phyloP scores from a whole-genome alignment of 2,113 vertebrate species.

The Orycteropus afer region DNA sequence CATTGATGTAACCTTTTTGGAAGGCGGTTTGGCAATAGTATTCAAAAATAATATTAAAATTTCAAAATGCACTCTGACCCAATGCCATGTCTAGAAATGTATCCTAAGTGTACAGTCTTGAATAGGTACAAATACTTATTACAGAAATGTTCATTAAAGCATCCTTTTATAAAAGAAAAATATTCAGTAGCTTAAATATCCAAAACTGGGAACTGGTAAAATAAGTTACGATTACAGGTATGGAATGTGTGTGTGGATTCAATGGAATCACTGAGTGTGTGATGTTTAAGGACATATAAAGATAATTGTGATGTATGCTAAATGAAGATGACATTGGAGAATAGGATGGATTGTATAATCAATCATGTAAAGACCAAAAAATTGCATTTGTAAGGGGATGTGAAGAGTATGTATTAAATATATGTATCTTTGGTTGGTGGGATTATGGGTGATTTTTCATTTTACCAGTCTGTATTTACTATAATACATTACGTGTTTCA shows the following conservation, averaged over 20 bases:
- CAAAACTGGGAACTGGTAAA: neutral
- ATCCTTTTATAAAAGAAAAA: conserved; percentile 30
- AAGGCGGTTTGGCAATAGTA: conserved; percentile 1
- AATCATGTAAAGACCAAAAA: neutral
- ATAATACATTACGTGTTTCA: neutral
- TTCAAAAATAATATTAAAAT: conserved; percentile 12
- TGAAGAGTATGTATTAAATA: neutral
- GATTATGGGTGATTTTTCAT: neutral
- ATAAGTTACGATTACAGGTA: neutral
- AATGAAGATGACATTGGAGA: neutral
- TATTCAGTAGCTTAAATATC: neutral
- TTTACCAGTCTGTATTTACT: conserved; percentile 24
- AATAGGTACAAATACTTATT: neutral
- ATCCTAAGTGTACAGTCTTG: neutral
- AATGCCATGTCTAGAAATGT: neutral
- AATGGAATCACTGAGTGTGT: neutral
- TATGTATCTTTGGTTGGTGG: neutral
- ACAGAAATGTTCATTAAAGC: neutral
- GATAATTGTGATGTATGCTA: neutral
- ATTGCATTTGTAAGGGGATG: neutral
- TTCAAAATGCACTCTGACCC: neutral
- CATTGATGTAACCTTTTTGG: neutral
- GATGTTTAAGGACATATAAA: neutral
- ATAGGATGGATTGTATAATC: neutral
- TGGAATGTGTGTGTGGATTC: neutral